phyloP scores from a whole-genome alignment of 2,888 invertebrate species.

The Quadroppia sp. region DNA sequence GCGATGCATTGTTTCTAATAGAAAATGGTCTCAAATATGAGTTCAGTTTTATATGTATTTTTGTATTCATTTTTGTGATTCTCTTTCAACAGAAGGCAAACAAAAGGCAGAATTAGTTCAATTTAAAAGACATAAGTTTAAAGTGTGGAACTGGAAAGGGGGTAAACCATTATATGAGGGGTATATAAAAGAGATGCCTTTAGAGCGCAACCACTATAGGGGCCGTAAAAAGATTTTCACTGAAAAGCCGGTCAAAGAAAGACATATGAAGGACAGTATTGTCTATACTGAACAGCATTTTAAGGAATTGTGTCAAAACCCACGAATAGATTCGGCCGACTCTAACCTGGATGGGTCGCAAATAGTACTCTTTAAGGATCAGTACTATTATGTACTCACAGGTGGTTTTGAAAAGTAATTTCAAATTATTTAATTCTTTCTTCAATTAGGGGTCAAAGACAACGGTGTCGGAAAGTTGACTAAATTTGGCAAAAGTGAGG shows the following conservation, averaged over 20 bases:
- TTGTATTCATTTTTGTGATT: not conserved
- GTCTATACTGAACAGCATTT: not conserved
- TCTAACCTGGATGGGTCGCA: conserved; percentile 16
- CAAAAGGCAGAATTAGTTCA: not conserved
- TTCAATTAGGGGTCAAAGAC: conserved; percentile 3
- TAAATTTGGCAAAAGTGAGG: not conserved
- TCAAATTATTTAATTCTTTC: not conserved
- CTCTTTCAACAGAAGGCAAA: not conserved
- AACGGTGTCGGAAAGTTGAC: not conserved
- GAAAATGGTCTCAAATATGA: no score
- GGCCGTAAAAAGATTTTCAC: not conserved
- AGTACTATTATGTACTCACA: not conserved
- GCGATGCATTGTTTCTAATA: not conserved
- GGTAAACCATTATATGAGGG: not conserved
- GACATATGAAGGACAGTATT: not conserved
- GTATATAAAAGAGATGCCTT: not conserved
- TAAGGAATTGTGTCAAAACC: not conserved
- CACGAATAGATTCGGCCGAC: not conserved
- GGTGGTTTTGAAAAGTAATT: not conserved
- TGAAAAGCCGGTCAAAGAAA: not conserved
- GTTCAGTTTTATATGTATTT: not conserved
- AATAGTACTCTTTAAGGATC: not conserved
- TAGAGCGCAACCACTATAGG: not conserved
- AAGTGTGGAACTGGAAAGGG: not conserved
- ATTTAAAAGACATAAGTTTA: not conserved